Evolutionary conservation across 1,140 invertebrate genomes (phyloP).

Genomic region (Anoplolepis gracilipes): DNA sequence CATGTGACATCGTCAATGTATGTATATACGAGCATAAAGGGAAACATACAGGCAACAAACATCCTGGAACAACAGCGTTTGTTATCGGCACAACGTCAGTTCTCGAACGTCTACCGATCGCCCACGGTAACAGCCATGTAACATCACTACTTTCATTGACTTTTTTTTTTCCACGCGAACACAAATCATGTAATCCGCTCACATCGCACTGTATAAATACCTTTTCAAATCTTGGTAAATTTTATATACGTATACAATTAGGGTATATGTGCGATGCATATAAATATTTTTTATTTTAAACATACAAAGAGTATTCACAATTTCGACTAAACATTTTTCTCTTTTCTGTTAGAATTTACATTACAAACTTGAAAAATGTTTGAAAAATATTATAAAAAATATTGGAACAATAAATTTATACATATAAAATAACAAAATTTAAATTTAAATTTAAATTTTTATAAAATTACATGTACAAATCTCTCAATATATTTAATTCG

Average conservation of each 20-base stretch:
- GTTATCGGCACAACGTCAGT: conserved; percentile 64
- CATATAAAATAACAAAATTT: neutral
- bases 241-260: neutral
- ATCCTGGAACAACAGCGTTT: conserved; percentile 79
- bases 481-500: neutral
- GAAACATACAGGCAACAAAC: conserved; percentile 82
- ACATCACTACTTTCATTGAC: conserved; percentile 44
- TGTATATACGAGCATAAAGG: conserved; percentile 72
- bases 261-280: neutral
- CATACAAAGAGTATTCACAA: neutral
- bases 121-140: conserved; percentile 55
- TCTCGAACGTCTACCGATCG: conserved; percentile 54
- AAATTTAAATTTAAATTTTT: conserved; percentile 8
- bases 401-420: neutral
- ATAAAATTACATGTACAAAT: neutral
- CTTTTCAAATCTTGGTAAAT: neutral
- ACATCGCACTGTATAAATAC: conserved; percentile 6
- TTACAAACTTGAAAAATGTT: neutral
- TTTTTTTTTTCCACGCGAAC: conserved; percentile 15
- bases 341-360: neutral
- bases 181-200: conserved; percentile 2
- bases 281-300: neutral
- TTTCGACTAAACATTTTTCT: neutral
- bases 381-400: neutral
- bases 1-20: conserved; percentile 67